Evolutionary conservation across 2,888 invertebrate genomes (phyloP).

Genomic region (Balanococcus diminutus): DNA sequence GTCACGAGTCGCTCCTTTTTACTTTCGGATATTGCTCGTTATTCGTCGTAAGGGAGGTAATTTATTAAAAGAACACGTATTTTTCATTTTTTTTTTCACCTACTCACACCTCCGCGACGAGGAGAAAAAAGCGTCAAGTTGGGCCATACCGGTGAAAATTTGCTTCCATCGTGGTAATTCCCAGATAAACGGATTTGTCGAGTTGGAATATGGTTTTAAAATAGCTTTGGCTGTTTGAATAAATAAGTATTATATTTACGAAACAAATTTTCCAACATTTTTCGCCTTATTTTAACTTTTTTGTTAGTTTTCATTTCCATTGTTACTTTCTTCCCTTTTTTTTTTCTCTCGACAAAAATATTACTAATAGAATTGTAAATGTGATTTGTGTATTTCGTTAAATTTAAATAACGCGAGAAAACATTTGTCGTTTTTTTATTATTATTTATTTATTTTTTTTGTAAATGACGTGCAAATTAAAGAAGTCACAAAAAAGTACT

Average conservation of each 20-base stretch:
- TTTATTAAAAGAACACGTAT: slow-evolving; percentile 29
- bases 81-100: neutral
- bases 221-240: neutral
- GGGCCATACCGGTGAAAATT: neutral
- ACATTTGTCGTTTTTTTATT: neutral
- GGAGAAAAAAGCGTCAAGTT: neutral
- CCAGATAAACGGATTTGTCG: slow-evolving; percentile 17
- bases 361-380: neutral
- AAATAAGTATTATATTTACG: neutral
- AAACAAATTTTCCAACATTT: neutral
- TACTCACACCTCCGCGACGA: neutral
- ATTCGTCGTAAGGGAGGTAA: slow-evolving; percentile 18
- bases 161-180: neutral
- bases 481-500: no score
- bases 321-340: neutral
- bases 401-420: neutral
- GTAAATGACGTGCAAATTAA: no score
- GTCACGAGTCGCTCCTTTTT: neutral
- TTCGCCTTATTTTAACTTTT: neutral
- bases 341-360: neutral
- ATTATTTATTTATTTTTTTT: no score
- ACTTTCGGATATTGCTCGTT: slow-evolving; percentile 8
- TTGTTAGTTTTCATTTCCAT: neutral
- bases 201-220: slow-evolving; percentile 25
- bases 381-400: neutral